A percentile compares a stretch with the other conserved stretches of the same genome.
phyloP scores from a whole-genome alignment of 2,888 invertebrate species.

The Standfussiana lucernea region DNA sequence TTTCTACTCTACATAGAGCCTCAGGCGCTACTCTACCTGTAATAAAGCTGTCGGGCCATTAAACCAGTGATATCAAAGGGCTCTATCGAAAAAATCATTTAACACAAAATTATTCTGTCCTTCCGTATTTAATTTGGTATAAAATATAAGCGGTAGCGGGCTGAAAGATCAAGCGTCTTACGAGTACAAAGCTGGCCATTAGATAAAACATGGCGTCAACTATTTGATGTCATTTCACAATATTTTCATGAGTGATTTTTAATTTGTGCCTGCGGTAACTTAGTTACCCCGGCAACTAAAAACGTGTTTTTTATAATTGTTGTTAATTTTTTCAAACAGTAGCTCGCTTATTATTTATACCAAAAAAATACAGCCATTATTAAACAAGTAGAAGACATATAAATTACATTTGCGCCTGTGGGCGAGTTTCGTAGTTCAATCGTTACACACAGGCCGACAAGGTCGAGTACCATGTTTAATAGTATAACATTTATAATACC shows the following conservation, averaged over 20 bases:
- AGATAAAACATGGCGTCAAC: not conserved
- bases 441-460: constrained; percentile 74
- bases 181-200: not conserved
- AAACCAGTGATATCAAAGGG: constrained; percentile 65
- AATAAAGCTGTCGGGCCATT: constrained; percentile 66
- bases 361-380: constrained; percentile 58
- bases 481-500: constrained; percentile 81
- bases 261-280: not conserved
- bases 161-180: not conserved
- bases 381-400: constrained; percentile 68
- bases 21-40: constrained; percentile 42
- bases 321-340: constrained; percentile 25
- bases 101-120: constrained; percentile 64
- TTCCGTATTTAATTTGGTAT: constrained; percentile 61
- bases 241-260: not conserved
- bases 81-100: constrained; percentile 68
- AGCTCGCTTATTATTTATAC: constrained; percentile 48
- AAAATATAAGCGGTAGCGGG: constrained; percentile 36
- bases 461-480: constrained; percentile 76
- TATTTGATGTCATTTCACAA: not conserved
- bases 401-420: constrained; percentile 74
- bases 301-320: not conserved
- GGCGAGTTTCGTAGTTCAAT: constrained; percentile 73
- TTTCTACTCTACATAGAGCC: constrained; percentile 40
- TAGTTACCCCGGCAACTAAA: not conserved